Conservation (phyloP, 2,888 invertebrate species). For the Bembecia ichneumoniformis region DNA sequence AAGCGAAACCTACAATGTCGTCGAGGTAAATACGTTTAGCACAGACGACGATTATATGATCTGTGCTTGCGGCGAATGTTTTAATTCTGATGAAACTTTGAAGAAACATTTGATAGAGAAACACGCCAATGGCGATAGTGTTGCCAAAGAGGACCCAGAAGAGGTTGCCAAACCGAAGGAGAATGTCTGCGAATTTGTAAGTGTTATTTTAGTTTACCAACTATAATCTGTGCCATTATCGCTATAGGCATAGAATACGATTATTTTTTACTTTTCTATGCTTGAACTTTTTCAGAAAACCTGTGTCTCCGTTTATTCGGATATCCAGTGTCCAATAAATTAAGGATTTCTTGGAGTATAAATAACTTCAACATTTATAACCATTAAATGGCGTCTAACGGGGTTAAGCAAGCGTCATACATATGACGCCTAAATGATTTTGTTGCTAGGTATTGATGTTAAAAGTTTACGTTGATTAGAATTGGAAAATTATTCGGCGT, state of each 20-base stretch:
- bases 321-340: too few species aligned
- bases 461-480: too few species aligned
- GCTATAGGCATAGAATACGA: background rate
- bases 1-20: too few species aligned
- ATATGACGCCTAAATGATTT: too few species aligned
- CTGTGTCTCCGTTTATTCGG: too few species aligned
- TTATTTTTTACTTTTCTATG: background rate
- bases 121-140: background rate
- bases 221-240: background rate
- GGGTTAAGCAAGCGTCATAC: too few species aligned
- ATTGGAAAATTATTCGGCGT: too few species aligned
- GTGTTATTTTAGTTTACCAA: background rate
- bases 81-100: background rate
- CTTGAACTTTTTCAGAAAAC: background rate
- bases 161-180: background rate
- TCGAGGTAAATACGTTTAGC: too few species aligned
- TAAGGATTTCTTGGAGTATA: too few species aligned
- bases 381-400: too few species aligned
- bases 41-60: background rate
- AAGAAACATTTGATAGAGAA: background rate
- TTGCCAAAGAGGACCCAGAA: background rate
- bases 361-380: too few species aligned
- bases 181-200: background rate
- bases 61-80: background rate
- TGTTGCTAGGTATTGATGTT: too few species aligned